Conservation (phyloP, 2,797 vertebrate species). For the Gymnoscopelus braueri region DNA sequence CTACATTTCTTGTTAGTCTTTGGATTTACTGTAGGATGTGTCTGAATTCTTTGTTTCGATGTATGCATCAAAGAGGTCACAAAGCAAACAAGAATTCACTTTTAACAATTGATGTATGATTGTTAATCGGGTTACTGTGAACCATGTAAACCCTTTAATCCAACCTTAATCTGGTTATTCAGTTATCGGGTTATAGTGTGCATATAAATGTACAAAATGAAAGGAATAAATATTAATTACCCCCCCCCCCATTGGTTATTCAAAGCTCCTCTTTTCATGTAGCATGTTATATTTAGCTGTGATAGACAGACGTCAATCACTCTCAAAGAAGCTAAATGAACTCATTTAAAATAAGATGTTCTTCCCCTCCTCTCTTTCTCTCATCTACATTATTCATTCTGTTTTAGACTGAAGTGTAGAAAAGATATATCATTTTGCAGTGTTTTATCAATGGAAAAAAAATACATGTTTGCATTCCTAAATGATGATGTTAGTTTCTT, state of each 20-base stretch:
- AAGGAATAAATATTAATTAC: not conserved
- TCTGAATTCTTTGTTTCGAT: too few species aligned
- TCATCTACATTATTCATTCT: slow-evolving; percentile 53
- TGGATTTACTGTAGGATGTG: too few species aligned
- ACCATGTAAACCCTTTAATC: too few species aligned
- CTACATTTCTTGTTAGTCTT: too few species aligned
- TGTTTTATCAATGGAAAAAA: slow-evolving; percentile 73
- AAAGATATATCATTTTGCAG: slow-evolving; percentile 79
- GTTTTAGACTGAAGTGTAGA: slow-evolving; percentile 73
- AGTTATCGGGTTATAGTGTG: too few species aligned
- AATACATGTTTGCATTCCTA: slow-evolving; percentile 61
- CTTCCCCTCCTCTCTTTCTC: slow-evolving; percentile 20
- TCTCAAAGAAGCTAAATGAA: slow-evolving; percentile 17
- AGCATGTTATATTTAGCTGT: slow-evolving; percentile 17
- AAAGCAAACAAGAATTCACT: too few species aligned
- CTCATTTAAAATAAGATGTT: slow-evolving; percentile 7
- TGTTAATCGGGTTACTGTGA: too few species aligned
- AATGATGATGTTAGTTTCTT: slow-evolving; percentile 52
- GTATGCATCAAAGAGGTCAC: too few species aligned
- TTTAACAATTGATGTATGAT: too few species aligned
- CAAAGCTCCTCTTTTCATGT: not conserved
- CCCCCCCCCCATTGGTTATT: not conserved
- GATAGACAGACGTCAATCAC: slow-evolving; percentile 22
- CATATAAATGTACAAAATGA: not conserved
- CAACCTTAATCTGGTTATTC: too few species aligned